Evolutionary conservation across 30 jellyfish, hydroid and myxozoan species (phyloP).

Genomic region (Aurelia sp.): DNA sequence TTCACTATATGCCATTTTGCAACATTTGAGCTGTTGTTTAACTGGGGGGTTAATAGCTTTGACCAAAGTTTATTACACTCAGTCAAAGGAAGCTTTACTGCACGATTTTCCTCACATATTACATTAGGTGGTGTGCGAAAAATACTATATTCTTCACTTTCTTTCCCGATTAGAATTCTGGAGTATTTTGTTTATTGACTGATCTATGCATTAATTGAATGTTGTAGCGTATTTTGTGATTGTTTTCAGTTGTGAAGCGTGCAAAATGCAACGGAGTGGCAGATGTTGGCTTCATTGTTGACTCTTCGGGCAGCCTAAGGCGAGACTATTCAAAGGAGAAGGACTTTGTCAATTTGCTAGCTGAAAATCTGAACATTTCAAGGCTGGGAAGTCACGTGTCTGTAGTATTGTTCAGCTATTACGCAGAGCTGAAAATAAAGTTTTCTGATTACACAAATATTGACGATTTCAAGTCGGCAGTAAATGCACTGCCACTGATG

Average conservation of each 20-base stretch:
- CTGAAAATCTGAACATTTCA: constrained; percentile 37
- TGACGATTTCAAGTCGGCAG: constrained; percentile 45
- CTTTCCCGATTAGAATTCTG: too few species aligned
- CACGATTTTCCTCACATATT: too few species aligned
- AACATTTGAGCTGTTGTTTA: too few species aligned
- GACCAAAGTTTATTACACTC: too few species aligned
- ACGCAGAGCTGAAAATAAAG: constrained; percentile 74
- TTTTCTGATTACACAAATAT: constrained; percentile 53
- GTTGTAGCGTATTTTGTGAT: too few species aligned
- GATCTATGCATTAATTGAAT: too few species aligned
- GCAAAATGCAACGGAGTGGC: constrained; percentile 55
- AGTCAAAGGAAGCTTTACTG: too few species aligned
- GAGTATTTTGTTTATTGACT: too few species aligned
- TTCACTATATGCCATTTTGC: too few species aligned
- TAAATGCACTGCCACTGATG: constrained; percentile 61
- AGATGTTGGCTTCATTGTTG: constrained; percentile 72
- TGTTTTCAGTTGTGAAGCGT: constrained; percentile 8
- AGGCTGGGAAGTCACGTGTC: constrained; percentile 74
- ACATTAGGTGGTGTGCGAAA: too few species aligned
- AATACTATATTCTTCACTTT: too few species aligned
- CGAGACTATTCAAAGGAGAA: constrained; percentile 61
- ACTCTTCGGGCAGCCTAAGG: constrained; percentile 74
- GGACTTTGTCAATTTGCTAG: constrained; percentile 57
- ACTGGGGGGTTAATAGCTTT: too few species aligned
- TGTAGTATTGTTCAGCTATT: constrained; percentile 73